A percentile compares a stretch with the other conserved stretches of the same genome.
phyloP scores from a whole-genome alignment of 2,797 vertebrate species.

The Garrulus glandarius region DNA sequence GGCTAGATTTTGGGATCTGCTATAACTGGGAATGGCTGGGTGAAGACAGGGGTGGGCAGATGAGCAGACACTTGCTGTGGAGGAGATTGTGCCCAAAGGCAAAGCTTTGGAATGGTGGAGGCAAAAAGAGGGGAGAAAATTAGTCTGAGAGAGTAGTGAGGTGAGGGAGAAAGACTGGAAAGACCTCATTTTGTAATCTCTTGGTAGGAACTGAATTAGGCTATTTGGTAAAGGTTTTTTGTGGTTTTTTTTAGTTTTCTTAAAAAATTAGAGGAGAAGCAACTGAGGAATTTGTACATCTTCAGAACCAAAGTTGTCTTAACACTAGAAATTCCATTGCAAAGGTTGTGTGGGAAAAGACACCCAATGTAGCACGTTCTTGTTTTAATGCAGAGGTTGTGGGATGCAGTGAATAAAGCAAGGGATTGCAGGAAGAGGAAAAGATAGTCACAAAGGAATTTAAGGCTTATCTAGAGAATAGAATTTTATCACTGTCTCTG shows the following conservation, averaged over 20 bases:
- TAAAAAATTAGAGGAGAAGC: background rate
- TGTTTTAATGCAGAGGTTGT: background rate
- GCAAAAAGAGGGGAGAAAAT: background rate
- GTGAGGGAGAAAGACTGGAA: background rate
- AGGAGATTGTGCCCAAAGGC: background rate
- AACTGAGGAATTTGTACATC: background rate
- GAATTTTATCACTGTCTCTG: conserved; percentile 8
- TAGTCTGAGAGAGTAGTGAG: background rate
- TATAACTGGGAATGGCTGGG: background rate
- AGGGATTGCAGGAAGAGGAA: background rate
- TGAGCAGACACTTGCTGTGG: background rate
- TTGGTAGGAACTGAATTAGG: background rate
- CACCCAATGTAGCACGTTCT: background rate
- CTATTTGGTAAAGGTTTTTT: background rate
- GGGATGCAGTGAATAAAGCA: background rate
- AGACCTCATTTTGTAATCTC: background rate
- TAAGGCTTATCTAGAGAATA: background rate
- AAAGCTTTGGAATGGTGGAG: background rate
- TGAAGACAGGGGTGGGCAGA: background rate
- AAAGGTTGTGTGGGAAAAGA: background rate
- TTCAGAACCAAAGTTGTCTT: background rate
- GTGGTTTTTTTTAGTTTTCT: background rate
- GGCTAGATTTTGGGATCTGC: background rate
- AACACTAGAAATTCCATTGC: background rate
- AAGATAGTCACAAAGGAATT: background rate